Percentiles rank a stretch among this genome's conserved stretches.
phyloP scores from a whole-genome alignment of 2,888 invertebrate species.

The Platycheirus rosarum region DNA sequence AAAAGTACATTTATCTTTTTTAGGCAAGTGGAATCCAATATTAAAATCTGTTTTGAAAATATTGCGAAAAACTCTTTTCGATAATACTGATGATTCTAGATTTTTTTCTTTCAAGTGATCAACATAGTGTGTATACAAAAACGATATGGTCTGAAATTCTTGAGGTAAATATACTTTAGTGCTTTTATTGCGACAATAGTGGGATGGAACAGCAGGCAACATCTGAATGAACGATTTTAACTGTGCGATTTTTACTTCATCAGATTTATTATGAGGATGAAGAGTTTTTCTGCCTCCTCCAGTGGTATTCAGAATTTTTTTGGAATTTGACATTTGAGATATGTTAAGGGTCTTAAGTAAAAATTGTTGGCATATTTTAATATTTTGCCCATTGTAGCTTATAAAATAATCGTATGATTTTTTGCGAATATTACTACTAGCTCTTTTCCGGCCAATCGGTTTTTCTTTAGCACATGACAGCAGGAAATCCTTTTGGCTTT shows the following conservation, averaged over 20 bases:
- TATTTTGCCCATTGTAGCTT: not conserved
- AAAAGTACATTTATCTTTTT: constrained; percentile 42
- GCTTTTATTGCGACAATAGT: constrained; percentile 62
- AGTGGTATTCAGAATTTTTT: too few relatives aligned
- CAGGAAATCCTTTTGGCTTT: not conserved
- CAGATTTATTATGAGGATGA: too few relatives aligned
- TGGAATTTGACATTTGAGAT: not conserved
- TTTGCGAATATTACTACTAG: not conserved
- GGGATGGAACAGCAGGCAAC: constrained; percentile 57
- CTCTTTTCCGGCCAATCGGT: not conserved
- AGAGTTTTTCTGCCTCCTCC: too few relatives aligned
- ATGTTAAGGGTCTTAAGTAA: not conserved
- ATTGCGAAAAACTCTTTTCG: constrained; percentile 38
- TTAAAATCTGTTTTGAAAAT: constrained; percentile 45
- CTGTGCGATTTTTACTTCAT: constrained; percentile 15
- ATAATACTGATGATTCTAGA: constrained; percentile 7
- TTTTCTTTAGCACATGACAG: not conserved
- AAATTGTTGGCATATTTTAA: not conserved
- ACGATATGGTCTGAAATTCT: constrained; percentile 46
- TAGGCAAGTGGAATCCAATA: constrained; percentile 47
- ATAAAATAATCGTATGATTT: not conserved
- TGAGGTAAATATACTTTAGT: constrained; percentile 49
- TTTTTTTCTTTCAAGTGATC: constrained; percentile 24
- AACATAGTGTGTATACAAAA: constrained; percentile 30
- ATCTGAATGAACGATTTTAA: constrained; percentile 55